Base-by-base conservation (phyloP, 2,113 vertebrate species). In the Spheniscus mendiculus region DNA sequence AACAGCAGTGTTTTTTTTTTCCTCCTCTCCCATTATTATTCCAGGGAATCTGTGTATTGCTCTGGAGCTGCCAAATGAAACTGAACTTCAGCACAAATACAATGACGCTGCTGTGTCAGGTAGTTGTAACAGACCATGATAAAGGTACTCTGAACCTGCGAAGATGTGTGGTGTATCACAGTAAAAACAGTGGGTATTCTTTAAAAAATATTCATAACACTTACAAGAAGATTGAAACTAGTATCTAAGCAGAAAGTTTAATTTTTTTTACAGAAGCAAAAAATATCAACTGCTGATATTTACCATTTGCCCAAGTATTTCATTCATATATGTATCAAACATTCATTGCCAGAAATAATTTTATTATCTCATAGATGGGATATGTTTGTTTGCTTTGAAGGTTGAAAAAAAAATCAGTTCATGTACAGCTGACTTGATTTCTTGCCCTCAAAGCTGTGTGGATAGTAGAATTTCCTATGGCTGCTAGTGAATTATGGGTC, bases 401-500 rank as follows among this genome's bases (percentile, higher is more conserved):
- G 49, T 62, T 86, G 40, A 89, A 92, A 95, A 92, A 95, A 95
- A 91, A 94, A 93, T 95, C 65, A 79, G 56, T 85, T 94, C 26
- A 45, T 80, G 27, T 82, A 55, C 42, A 90, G 52, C 36, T 88
- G 76, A 84, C 81, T 96, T 89, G 27, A 93, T 95, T 97, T 96
- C 83, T 81, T 90, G 44, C 58, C 88, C 59, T 83, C 72, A 79
- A 94, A 96, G 66, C 56, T 17, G 26, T 87, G 42, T 36, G 25
- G 89, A n/a, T 53, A 85, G 73, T 59, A 79, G 94, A 89, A 95
- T 97, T 96, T 96, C 86, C 92, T 67, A 11, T 72, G 79, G 91
- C 52, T 92, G 29, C 53, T 70, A 44, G 78, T 97, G 92, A 98
- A 89, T 95, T 96, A 86, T 88, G 85, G 90, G 66, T 97, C 73